Evolutionary conservation across 2,888 invertebrate genomes (phyloP).

Genomic region (Aelia acuminata): DNA sequence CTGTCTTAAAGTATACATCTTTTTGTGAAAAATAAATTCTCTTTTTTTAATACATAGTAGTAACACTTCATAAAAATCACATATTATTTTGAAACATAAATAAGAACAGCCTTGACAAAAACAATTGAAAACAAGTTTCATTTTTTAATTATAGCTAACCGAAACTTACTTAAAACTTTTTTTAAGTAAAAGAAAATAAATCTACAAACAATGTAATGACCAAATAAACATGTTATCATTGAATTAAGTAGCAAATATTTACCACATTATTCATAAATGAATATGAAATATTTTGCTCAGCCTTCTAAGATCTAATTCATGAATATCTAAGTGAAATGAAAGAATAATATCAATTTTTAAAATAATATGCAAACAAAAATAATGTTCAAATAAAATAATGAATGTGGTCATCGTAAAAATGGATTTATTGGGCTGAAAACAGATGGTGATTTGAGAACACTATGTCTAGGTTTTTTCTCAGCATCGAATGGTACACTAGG

Average conservation of each 20-base stretch:
- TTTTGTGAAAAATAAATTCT: neutral
- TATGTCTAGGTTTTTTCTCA: slow-evolving; percentile 77
- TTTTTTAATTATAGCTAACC: neutral
- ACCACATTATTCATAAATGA: neutral
- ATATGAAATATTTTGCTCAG: neutral
- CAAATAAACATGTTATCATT: neutral
- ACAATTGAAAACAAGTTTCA: neutral
- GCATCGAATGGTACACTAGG: slow-evolving; percentile 85
- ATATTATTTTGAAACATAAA: neutral
- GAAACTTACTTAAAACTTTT: neutral
- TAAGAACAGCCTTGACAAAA: neutral
- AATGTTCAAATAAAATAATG: neutral
- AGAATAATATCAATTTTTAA: neutral
- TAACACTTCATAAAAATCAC: neutral
- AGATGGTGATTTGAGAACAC: slow-evolving; percentile 79
- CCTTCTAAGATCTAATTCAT: no score
- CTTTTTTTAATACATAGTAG: neutral
- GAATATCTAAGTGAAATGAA: neutral
- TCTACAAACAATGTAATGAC: neutral
- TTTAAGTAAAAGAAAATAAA: neutral
- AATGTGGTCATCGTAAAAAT: slow-evolving; percentile 69
- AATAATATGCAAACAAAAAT: neutral
- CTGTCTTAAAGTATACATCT: neutral
- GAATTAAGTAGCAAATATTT: neutral
- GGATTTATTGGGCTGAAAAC: slow-evolving; percentile 83